A percentile compares a stretch with the other conserved stretches of the same genome.
These are phyloP conservation scores for Stenichneumon culpator DNA, from an alignment of 2,888 invertebrate species.

Conservation along the genomic window DNA sequence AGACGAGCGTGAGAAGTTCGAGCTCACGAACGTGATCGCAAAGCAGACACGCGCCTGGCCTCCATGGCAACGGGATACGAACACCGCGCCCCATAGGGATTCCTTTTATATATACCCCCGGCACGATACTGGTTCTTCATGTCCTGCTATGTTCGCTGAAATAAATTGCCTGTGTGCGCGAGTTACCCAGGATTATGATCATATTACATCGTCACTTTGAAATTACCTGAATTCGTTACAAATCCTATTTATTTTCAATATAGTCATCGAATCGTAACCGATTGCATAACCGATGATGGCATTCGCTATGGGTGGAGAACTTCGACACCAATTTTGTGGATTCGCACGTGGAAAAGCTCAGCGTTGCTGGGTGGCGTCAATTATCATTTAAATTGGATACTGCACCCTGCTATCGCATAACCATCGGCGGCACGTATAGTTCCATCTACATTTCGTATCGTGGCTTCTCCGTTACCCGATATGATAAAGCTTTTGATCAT, in stretches of 20 bases:
- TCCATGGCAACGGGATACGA: constrained; percentile 76
- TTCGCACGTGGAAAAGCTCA: constrained; percentile 24
- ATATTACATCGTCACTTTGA: neutral
- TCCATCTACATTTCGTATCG: constrained; percentile 18
- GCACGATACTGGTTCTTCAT: constrained; percentile 13
- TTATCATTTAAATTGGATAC: constrained; percentile 74
- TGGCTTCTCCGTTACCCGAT: neutral
- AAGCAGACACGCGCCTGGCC: constrained; percentile 71
- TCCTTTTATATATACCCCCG: constrained; percentile 27
- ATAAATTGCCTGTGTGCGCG: constrained; percentile 32
- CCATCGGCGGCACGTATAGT: constrained; percentile 42
- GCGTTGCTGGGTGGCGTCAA: constrained; percentile 54
- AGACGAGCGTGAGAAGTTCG: constrained; percentile 64
- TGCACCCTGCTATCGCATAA: constrained; percentile 42
- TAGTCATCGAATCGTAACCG: constrained; percentile 8
- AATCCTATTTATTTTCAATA: neutral
- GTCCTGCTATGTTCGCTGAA: constrained; percentile 20
- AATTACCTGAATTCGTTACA: neutral
- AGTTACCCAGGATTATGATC: no score
- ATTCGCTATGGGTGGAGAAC: neutral
- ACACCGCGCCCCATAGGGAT: constrained; percentile 55
- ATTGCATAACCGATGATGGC: neutral
- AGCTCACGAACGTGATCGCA: constrained; percentile 72
- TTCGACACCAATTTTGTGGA: constrained; percentile 42
- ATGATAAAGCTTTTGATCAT: neutral